Percentiles rank a stretch among this genome's conserved stretches.
phyloP scores from a whole-genome alignment of 2,113 vertebrate species.

The Oceanodroma tethys region DNA sequence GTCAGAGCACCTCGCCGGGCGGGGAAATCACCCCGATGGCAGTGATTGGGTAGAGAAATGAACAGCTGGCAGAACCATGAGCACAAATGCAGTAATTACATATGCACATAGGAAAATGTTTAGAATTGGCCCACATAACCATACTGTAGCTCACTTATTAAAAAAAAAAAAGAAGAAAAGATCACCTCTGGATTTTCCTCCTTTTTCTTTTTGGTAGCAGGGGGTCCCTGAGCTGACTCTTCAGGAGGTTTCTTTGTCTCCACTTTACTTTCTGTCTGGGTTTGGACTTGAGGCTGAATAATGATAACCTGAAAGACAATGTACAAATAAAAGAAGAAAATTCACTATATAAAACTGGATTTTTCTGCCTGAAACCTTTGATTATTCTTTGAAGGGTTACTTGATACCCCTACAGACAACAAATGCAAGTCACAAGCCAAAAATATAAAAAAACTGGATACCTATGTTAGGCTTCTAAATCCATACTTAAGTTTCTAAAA shows the following conservation, averaged over 20 bases:
- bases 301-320: constrained; percentile 86
- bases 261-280: constrained; percentile 73
- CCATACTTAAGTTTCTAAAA: neutral
- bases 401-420: neutral
- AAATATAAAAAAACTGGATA: neutral
- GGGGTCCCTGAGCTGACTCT: constrained; percentile 75
- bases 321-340: neutral
- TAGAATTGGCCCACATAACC: neutral
- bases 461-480: neutral
- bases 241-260: constrained; percentile 77
- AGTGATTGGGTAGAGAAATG: neutral
- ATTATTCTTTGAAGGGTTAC: neutral
- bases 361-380: neutral
- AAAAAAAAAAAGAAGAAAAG: neutral
- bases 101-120: neutral
- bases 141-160: neutral
- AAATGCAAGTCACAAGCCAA: neutral
- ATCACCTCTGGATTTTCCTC: constrained; percentile 80
- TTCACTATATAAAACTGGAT: neutral
- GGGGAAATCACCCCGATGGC: neutral
- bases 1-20: neutral
- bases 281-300: constrained; percentile 90
- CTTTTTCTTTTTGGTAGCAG: constrained; percentile 80
- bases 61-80: neutral
- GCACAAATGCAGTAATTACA: neutral